phyloP scores from a whole-genome alignment of 2,113 vertebrate genomes.

The Struthidea cinerea region DNA sequence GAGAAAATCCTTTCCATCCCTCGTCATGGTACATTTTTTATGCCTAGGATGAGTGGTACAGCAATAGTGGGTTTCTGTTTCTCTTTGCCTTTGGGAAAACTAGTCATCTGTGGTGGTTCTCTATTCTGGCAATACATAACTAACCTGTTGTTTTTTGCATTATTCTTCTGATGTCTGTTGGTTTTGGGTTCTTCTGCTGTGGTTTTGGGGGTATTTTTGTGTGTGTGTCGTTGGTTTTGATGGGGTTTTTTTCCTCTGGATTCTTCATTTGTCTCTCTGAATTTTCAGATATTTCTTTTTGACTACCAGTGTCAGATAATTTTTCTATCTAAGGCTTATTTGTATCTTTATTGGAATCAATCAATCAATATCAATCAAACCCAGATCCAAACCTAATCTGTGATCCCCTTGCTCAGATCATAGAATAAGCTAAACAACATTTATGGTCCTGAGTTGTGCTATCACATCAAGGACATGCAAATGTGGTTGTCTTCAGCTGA shows the following conservation, averaged over 20 bases:
- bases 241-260: not conserved
- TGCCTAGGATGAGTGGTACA: not conserved
- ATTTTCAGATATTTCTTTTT: not conserved
- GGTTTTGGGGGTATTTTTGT: not conserved
- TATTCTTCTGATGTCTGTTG: not conserved
- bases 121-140: not conserved
- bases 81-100: not conserved
- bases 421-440: not conserved
- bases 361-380: not conserved
- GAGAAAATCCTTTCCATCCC: not conserved
- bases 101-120: not conserved
- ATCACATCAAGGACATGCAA: not conserved
- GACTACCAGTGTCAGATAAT: not conserved
- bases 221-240: not conserved
- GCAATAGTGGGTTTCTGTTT: not conserved
- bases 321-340: not conserved
- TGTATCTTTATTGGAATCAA: not conserved
- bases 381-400: not conserved
- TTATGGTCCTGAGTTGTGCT: not conserved
- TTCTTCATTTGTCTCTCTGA: not conserved
- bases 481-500: not conserved
- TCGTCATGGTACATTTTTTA: not conserved
- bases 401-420: not conserved
- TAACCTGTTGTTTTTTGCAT: not conserved
- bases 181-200: not conserved